These are phyloP conservation scores for Miniopterus natalensis DNA, from an alignment of 2,113 vertebrate species.

Conservation along the genomic window DNA sequence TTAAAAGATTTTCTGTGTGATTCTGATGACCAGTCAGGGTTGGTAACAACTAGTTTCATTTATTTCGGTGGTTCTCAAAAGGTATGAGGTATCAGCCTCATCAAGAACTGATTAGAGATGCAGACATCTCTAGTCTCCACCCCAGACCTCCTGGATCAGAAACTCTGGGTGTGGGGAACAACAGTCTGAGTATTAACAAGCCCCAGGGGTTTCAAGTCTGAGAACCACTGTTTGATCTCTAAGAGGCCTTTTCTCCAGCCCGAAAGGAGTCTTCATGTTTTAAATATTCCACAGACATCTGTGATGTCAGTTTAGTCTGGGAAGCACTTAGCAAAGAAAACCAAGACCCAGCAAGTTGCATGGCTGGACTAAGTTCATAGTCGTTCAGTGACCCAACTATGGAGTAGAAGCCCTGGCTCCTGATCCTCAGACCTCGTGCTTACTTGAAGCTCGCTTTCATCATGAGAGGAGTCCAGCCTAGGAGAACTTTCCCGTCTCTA, in stretches of 20 bases:
- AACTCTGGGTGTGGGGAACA: background rate
- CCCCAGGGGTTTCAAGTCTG: background rate
- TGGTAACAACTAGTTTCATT: background rate
- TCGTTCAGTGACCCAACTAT: background rate
- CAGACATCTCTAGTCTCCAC: background rate
- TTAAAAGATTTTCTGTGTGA: background rate
- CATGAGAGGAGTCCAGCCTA: background rate
- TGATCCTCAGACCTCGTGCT: background rate
- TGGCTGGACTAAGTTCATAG: background rate
- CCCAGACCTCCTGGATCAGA: background rate
- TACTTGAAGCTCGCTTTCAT: background rate
- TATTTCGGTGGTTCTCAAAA: background rate
- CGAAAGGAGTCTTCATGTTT: background rate
- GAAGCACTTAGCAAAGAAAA: slow-evolving; percentile 34
- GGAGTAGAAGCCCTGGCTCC: background rate
- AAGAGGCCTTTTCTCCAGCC: background rate
- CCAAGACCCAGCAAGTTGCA: slow-evolving; percentile 19
- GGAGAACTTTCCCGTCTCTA: background rate
- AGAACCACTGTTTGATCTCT: background rate
- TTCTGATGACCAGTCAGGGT: background rate
- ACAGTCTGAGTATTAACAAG: background rate
- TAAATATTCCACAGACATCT: background rate
- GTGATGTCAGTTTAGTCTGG: background rate
- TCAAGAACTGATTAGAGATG: background rate
- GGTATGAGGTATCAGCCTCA: background rate